Percentiles rank a stretch among this genome's conserved stretches.
Conservation (phyloP, 2,888 invertebrate species). For the Carpatolechia fugitivella region DNA sequence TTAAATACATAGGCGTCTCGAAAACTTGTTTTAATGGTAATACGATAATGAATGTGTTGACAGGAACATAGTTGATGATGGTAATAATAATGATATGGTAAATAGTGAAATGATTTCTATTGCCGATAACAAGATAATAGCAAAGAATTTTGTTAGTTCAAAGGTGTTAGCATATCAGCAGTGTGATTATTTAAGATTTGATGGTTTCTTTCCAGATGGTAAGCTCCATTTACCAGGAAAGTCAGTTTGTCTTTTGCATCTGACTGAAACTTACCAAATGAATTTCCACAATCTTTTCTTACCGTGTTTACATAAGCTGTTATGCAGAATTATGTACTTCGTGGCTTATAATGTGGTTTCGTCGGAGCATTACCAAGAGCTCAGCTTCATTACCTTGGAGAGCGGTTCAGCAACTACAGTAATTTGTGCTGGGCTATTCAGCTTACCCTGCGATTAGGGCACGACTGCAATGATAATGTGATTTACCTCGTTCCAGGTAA, state of each 20-base stretch:
- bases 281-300: neutral
- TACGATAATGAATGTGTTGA: constrained; percentile 44
- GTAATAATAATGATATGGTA: constrained; percentile 37
- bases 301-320: constrained; percentile 7
- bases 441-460: constrained; percentile 39
- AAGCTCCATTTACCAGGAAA: no score
- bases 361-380: constrained; percentile 18
- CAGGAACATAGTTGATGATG: constrained; percentile 41
- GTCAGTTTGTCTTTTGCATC: no score
- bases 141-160: neutral
- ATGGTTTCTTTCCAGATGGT: no score
- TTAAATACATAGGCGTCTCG: constrained; percentile 37
- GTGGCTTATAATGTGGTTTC: constrained; percentile 9
- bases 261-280: neutral
- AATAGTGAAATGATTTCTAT: constrained; percentile 14
- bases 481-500: constrained; percentile 29
- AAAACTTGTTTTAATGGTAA: constrained; percentile 45
- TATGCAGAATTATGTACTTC: constrained; percentile 13
- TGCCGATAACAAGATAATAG: constrained; percentile 5
- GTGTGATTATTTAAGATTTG: no score
- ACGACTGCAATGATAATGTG: constrained; percentile 43
- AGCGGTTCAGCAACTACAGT: constrained; percentile 41
- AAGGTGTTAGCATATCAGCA: no score
- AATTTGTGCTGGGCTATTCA: constrained; percentile 46
- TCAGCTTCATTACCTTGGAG: constrained; percentile 28